Base-by-base conservation (phyloP, 2,888 invertebrate genomes). In the Creontiades dilutus region DNA sequence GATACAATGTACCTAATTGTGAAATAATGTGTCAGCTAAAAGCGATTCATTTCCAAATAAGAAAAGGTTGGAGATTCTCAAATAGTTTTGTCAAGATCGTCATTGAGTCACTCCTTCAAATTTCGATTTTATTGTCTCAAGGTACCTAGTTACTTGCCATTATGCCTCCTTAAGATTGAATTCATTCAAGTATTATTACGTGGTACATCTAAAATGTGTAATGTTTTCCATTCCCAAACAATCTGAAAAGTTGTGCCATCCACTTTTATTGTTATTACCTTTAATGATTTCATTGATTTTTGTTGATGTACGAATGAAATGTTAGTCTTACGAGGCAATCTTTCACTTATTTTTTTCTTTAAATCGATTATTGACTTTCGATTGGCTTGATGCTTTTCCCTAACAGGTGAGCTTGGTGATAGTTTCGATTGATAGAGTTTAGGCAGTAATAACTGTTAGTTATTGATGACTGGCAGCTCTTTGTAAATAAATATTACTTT, bases 341-440 rank as follows among this genome's bases (percentile, higher is more conserved):
- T 16, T 57, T 57, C 16, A 57, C 1, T 57, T 57, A 2, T 57
- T 19, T 57, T 57, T 2, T 57, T 9, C n/a, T n/a, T n/a, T n/a
- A n/a, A n/a, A n/a, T 57, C 19, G n/a, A 37, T 46, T 55, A 23
- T 84, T 57, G 19, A 52, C 19, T 57, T 61, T 28, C 27, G 57
- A 55, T 85, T 61, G 57, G 57, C 52, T 85, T 86, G 86, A 68
- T 86, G 86, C 76, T 86, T 76, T 46, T 76, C 23, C 37, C 47
- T 86, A 75, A 23, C 75, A 19, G 82, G 82, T 48, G 23, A 86
- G 47, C 86, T 68, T 86, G 27, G 68, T 47, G 76, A 75, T 75
- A 86, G 52, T 61, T 61, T 86, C 75, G n/a, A 37, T 37, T 75
- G 47, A 47, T 46, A 16, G 16, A 55, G 13, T 57, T 57, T 84